Conservation (phyloP, 2,888 invertebrate genomes). For the Drosophila buzzatii region DNA sequence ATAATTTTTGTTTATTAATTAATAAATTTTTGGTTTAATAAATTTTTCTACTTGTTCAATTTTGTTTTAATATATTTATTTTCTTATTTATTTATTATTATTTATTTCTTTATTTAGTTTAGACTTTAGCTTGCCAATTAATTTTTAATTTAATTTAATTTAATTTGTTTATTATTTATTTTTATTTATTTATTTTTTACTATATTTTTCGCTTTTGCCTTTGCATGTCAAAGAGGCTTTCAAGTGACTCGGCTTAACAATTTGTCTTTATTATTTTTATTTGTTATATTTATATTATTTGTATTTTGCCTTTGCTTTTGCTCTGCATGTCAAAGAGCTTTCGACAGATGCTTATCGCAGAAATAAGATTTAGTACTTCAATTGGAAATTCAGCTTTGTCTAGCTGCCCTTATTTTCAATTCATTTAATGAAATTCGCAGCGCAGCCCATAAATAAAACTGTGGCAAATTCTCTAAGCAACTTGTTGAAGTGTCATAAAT, state of each 20-base stretch:
- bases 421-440: constrained; percentile 37
- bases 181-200: too few relatives aligned
- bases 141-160: too few relatives aligned
- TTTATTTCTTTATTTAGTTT: background rate
- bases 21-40: too few relatives aligned
- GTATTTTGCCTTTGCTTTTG: background rate
- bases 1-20: too few relatives aligned
- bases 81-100: background rate
- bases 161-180: too few relatives aligned
- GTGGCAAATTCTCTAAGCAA: constrained; percentile 79
- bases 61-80: too few relatives aligned
- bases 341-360: background rate
- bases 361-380: background rate
- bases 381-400: background rate
- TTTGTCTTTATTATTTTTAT: background rate
- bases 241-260: background rate
- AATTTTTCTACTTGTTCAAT: too few relatives aligned
- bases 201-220: too few relatives aligned
- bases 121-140: background rate
- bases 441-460: constrained; percentile 70
- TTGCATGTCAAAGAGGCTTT: too few relatives aligned
- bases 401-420: constrained; percentile 58
- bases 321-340: constrained; percentile 1
- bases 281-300: background rate
- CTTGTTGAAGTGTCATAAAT: constrained; percentile 76